Base-by-base conservation (phyloP, 2,888 invertebrate genomes). In the Drosophila conformis region DNA sequence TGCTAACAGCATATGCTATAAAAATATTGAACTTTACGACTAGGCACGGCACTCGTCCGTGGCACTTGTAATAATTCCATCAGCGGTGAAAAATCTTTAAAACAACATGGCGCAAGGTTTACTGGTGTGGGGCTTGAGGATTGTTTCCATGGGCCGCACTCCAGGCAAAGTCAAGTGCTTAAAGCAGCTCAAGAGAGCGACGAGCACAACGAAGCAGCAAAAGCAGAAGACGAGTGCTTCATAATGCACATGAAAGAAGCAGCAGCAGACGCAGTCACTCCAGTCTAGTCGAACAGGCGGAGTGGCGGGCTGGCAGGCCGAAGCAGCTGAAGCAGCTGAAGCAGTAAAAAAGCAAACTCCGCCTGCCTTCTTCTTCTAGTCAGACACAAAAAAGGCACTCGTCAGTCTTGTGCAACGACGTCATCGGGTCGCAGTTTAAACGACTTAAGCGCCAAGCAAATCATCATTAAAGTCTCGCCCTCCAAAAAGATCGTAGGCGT, bases 391-490 rank as follows among this genome's bases (percentile, higher is more conserved):
- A 85, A 85, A 87, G 85, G 85, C 85, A 87, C 89, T 85, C 85
- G 89, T 89, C 88, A 78, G 70, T 60, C 27, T 60, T 60, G 69
- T 56, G 57, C 56, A 57, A 25, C 56, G 73, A 73, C 76, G 85
- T 82, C 82, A 79, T 80, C 76, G 90, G 82, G 83, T 80, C 90
- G 84, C 78, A 85, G 85, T 85, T 91, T 90, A 91, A 89, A 81
- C 89, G 91, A 87, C 85, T 90, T 90, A 83, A 90, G 90, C 89
- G 89, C 81, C 84, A 83, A 84, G 88, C 90, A 90, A 90, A 91
- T 90, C 91, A 90, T 90, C 90, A 90, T 90, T 90, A 89, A 89
- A 90, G 85, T 89, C 87, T 87, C 83, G 83, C 77, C 70, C 76
- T 58, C 73, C 59, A 60, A 72, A 69, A 64, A 59, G 78, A 64